These are phyloP conservation scores for Eulemur rubriventer DNA, from an alignment of 2,797 vertebrate genomes.

Conservation along the genomic window DNA sequence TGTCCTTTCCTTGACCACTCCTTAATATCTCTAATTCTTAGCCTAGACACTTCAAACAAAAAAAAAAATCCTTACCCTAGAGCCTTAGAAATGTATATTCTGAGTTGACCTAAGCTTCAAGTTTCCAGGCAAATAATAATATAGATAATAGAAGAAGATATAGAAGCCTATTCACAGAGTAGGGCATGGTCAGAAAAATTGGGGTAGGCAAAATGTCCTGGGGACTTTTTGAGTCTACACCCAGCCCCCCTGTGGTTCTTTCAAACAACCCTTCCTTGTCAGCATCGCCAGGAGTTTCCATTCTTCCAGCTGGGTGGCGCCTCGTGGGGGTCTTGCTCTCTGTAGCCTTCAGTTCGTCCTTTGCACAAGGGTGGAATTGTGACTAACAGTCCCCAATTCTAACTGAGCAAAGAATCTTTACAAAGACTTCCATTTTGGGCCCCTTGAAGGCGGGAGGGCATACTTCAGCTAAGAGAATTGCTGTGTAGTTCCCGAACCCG, in stretches of 20 bases:
- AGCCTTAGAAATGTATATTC: background rate
- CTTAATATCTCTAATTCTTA: background rate
- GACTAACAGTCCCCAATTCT: background rate
- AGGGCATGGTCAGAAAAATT: background rate
- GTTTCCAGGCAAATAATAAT: background rate
- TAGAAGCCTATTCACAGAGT: background rate
- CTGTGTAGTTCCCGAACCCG: background rate
- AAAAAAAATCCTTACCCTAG: background rate
- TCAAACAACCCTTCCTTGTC: background rate
- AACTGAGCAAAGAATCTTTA: background rate
- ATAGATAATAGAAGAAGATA: background rate
- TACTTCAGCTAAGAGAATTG: background rate
- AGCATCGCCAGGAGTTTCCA: background rate
- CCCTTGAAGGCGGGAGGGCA: background rate
- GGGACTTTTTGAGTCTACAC: background rate
- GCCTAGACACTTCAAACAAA: background rate
- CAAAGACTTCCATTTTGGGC: constrained; percentile 13
- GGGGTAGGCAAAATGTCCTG: background rate
- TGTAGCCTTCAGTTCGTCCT: background rate
- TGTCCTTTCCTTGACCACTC: background rate
- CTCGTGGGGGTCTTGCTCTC: background rate
- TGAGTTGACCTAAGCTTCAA: background rate
- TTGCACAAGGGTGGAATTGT: constrained; percentile 38
- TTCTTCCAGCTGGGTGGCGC: background rate
- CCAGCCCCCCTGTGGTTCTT: background rate